phyloP scores from a whole-genome alignment of 2,888 invertebrate species.

The Tipula confusa region DNA sequence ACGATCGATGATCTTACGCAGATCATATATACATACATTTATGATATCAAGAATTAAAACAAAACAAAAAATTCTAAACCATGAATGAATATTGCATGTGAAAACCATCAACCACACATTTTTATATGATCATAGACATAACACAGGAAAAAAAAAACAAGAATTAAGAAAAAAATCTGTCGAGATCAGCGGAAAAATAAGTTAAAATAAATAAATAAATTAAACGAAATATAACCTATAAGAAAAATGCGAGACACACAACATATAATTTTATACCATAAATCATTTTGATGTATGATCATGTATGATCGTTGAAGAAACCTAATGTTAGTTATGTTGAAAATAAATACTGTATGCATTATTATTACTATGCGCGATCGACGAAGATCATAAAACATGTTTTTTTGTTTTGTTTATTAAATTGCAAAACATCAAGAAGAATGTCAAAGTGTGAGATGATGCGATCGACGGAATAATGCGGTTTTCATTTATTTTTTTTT shows the following conservation, averaged over 20 bases:
- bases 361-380: not conserved
- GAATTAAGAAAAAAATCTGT: not conserved
- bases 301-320: not conserved
- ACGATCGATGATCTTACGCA: not conserved
- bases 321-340: not conserved
- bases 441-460: not conserved
- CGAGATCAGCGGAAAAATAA: conserved; percentile 9
- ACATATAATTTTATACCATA: conserved; percentile 14
- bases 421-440: not conserved
- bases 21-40: not conserved
- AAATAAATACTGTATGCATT: not conserved
- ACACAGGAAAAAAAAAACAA: not conserved
- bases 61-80: not conserved
- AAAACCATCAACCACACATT: not conserved
- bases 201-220: conserved; percentile 12
- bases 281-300: conserved; percentile 3
- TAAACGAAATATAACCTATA: not conserved
- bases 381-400: not conserved
- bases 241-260: not conserved
- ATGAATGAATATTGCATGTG: conserved; percentile 12
- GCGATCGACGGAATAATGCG: not conserved
- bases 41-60: not conserved
- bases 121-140: not conserved
- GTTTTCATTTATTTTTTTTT: not conserved
- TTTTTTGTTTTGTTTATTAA: not conserved